These are phyloP conservation scores for Tringa solitaria DNA, from an alignment of 2,113 vertebrate genomes.

Conservation along the genomic window DNA sequence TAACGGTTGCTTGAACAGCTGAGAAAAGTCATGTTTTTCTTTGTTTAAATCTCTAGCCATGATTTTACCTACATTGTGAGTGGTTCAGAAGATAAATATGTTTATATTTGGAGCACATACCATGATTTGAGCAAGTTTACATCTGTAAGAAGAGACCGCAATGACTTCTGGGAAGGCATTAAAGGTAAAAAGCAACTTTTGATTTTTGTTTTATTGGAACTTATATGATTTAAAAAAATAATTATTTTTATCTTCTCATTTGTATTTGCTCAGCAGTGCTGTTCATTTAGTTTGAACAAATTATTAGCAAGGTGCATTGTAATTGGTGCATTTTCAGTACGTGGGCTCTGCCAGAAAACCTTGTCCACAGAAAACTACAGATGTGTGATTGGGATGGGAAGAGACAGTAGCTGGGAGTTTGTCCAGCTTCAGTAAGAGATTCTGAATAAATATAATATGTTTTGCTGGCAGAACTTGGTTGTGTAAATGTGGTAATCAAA, in stretches of 20 bases:
- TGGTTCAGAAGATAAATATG: conserved; percentile 96
- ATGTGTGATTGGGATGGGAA: not conserved
- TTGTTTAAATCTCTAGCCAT: conserved; percentile 77
- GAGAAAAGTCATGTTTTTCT: not conserved
- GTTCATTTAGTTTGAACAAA: not conserved
- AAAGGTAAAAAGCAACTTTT: conserved; percentile 82
- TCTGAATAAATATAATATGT: not conserved
- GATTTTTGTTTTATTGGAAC: not conserved
- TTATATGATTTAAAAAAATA: not conserved
- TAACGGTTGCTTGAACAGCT: not conserved
- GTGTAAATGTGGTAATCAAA: not conserved
- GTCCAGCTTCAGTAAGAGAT: not conserved
- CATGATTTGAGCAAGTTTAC: conserved; percentile 98
- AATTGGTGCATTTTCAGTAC: not conserved
- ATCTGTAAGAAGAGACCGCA: conserved; percentile 94
- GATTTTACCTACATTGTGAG: conserved; percentile 97
- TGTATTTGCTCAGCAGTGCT: not conserved
- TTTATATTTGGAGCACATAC: conserved; percentile 99
- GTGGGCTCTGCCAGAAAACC: not conserved
- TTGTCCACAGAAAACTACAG: not conserved
- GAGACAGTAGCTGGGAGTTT: not conserved
- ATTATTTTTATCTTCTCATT: not conserved
- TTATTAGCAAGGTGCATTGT: not conserved
- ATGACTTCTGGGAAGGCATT: conserved; percentile 99
- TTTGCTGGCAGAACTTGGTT: not conserved